A percentile compares a stretch with the other conserved stretches of the same genome.
Conservation (phyloP, 2,888 invertebrate species). For the Danaus chrysippus region DNA sequence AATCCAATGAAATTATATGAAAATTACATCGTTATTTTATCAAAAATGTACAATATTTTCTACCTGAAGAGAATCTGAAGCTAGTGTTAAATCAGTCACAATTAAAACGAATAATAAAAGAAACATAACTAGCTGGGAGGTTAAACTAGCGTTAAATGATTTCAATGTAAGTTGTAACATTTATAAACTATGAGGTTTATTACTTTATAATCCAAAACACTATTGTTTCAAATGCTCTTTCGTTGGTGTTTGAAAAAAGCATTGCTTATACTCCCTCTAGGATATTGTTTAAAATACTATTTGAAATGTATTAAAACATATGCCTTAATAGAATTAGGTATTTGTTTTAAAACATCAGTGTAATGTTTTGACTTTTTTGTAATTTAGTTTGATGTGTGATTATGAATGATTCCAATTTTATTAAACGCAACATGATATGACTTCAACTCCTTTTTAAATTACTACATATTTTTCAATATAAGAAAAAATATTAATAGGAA, state of each 20-base stretch:
- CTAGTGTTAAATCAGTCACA: slow-evolving; percentile 15
- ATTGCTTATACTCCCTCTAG: background rate
- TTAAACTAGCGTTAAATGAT: background rate
- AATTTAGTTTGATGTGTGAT: too few relatives aligned
- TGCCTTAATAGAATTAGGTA: too few relatives aligned
- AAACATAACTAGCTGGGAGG: slow-evolving; percentile 26
- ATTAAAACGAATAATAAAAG: slow-evolving; percentile 25
- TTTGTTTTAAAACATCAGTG: too few relatives aligned
- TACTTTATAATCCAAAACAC: slow-evolving; percentile 42
- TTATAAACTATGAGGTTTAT: slow-evolving; percentile 45
- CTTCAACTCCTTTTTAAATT: too few relatives aligned
- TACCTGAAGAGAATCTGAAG: slow-evolving; percentile 29
- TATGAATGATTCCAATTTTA: too few relatives aligned
- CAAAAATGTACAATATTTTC: background rate
- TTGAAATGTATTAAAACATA: slow-evolving; percentile 4
- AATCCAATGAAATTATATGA: background rate
- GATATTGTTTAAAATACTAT: slow-evolving; percentile 9
- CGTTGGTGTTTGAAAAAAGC: slow-evolving; percentile 32
- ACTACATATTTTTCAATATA: too few relatives aligned
- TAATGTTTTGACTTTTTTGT: too few relatives aligned
- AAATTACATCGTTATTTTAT: background rate
- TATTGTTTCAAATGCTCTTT: slow-evolving; percentile 42
- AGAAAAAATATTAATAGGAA: too few relatives aligned
- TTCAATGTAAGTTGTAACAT: slow-evolving; percentile 31
- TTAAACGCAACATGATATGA: too few relatives aligned